These are phyloP conservation scores for Ernsta delagoae DNA, from an alignment of 2,888 invertebrate species.

Conservation along the genomic window DNA sequence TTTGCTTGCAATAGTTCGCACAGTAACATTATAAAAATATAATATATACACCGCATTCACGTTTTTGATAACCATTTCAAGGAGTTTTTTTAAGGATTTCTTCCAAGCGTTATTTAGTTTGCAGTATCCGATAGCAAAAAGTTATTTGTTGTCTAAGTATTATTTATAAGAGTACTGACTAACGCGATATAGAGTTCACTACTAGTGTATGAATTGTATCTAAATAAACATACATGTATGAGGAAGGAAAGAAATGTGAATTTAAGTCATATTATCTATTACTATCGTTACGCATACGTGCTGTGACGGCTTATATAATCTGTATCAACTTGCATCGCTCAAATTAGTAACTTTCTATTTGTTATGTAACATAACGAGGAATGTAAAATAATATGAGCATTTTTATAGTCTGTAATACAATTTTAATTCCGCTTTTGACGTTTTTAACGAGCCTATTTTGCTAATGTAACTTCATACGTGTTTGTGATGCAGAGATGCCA, in stretches of 20 bases:
- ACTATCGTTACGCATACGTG: not conserved
- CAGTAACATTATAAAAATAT: too few relatives aligned
- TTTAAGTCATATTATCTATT: conserved; percentile 5
- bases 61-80: too few relatives aligned
- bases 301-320: conserved; percentile 12
- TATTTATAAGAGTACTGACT: too few relatives aligned
- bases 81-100: too few relatives aligned
- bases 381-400: conserved; percentile 26
- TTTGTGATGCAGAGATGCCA: not conserved
- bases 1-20: not conserved
- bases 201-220: too few relatives aligned
- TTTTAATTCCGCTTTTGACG: not conserved
- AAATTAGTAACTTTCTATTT: conserved; percentile 29
- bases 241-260: conserved; percentile 3
- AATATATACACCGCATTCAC: too few relatives aligned
- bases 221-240: not conserved
- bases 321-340: conserved; percentile 23
- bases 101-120: too few relatives aligned
- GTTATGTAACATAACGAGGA: conserved; percentile 18
- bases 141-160: too few relatives aligned
- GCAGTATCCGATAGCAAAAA: too few relatives aligned
- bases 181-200: too few relatives aligned
- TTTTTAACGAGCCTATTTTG: not conserved
- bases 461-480: not conserved
- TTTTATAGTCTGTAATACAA: conserved; percentile 10